Base-by-base conservation (phyloP, 2,888 invertebrate genomes). In the Syrphus vitripennis region DNA sequence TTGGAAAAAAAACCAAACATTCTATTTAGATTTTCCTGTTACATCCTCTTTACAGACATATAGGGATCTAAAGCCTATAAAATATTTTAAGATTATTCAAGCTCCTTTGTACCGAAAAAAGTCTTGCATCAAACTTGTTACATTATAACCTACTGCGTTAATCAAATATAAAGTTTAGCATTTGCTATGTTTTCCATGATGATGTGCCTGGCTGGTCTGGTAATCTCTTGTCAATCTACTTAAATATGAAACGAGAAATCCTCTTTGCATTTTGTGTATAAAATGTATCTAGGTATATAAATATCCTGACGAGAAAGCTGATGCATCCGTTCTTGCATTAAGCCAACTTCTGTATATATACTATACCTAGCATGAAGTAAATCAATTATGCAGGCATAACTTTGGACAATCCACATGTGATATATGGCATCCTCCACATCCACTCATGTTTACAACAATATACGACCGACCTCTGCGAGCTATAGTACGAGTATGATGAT, bases 351-450 rank as follows among this genome's bases (percentile, higher is more conserved):
- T 31, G 24, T 63, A 48, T 9, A 19, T n/a, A 14, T 14, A 42
- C 31, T 1, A 21, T 45, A 69, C 65, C 34, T 74, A 40, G 65
- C 74, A 74, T 57, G 69, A 67, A 82, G 71, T 78, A 77, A 82
- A 86, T 86, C 86, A 86, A 86, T 86, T 86, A 86, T 86, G 86
- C 86, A 86, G 74, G 82, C 82, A 86, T 86, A 86, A 86, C 86
- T 86, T 67, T 78, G 82, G 74, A 86, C 86, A 86, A 78, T 86
- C 50, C 82, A 45, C 63, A 67, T 86, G 86, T 86, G 86, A 86
- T 86, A 86, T 86, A 86, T 86, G 86, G 82, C 74, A 82, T 82
- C 78, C 74, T 82, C 74, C 77, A 55, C 57, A 78, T 86, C 70
- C 82, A 78, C 45, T 65, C 86, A 86, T 82, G 86, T 86, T 86